Evolutionary conservation across 2,113 vertebrate genomes (phyloP), one percentile per base, ranked within the genome.

Genomic region (Pteruthius melanotis): DNA sequence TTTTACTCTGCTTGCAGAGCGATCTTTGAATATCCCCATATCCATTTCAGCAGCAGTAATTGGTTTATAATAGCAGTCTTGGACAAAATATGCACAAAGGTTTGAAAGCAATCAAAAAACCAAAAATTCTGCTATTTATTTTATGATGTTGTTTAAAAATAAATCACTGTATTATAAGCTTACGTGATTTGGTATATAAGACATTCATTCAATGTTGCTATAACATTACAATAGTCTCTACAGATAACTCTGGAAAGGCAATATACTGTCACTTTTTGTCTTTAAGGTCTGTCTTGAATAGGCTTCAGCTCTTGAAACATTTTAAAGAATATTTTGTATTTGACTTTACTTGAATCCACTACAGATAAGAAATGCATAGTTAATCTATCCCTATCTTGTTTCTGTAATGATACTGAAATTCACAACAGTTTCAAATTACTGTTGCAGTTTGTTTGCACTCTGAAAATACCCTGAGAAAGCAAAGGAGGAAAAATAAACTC

Each of bases 1-100:
- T 92, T 89, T 90, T 77, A 64, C 65, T 91, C 42, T 86, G 49
- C 89, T 50, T 92, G 74, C 49, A 80, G 93, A 93, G 54, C 91
- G 65, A 63, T 63, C 37, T 95, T 93, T 95, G 66, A 95, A 69
- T 64, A 72, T 35, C 60, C 28, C 8, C n/a, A 52, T 87, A 95
- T 72, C 39, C 21, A 78, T 92, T 96, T 92, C 78, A 87, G 52
- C 44, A 78, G 12, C 27, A 85, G 30, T 90, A 96, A 94, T 76
- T 95, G 27, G 64, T 93, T 94, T 86, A 80, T 81, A 95, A 94
- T 83, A 89, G 30, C 44, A 93, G 49, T 24, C n/a, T 89, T 40
- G 13, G 45, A 90, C 21, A 82, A 92, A 94, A 89, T 71, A 86
- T 30, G 7, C 13, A 85, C 6, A 31, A 84, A 91, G 18, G n/a